Base-by-base conservation (phyloP, 2,113 vertebrate genomes). In the Atherinomorus stipes region DNA sequence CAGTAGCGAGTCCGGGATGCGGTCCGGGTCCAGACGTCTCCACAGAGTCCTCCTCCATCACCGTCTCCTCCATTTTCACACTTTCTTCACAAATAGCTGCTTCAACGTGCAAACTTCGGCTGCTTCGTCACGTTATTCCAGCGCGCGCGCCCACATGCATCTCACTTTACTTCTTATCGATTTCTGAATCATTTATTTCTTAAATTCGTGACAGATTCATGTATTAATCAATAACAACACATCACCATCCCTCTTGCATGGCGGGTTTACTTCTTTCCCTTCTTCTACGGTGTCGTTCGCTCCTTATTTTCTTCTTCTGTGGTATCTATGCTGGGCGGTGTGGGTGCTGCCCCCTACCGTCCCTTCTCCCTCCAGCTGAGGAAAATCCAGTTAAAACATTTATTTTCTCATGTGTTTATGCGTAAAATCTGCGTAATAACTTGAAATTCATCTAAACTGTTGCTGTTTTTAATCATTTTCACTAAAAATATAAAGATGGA, bases 21-120 rank as follows among this genome's bases (percentile, higher is more conserved):
- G 71, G 16, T n/a, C 63, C 60, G 0, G 82, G 40, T 23, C 54
- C 74, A 0, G 78, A 83, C 16, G 25, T 45, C 8, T 81, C 86
- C 0, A 77, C 71, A 0, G 83, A 49, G 2, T 91, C 87, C 4
- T 78, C 66, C 0, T 92, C 91, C 87, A 91, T 89, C 83, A 37
- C 49, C 11, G 21, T 62, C 37, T 90, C 90, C 26, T 92, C 89
- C 90, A 90, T 90, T 52, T 78, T 62, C n/a, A 37, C n/a, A 51
- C 37, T 68, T 42, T 61, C 18, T 49, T 60, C 13, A 31, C 16
- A 31, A 54, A 53, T 11, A 6, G 34, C 68, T 71, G 11, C 4
- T 7, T 0, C 5, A 31, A 52, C 38, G 62, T 71, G 64, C 57
- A 34, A 44, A 23, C 54, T 64, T 19, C 22, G 9, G 15, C 0